Percentiles rank a stretch among this genome's conserved stretches.
Conservation (phyloP, 2,113 vertebrate genomes). For the Electrona antarctica region DNA sequence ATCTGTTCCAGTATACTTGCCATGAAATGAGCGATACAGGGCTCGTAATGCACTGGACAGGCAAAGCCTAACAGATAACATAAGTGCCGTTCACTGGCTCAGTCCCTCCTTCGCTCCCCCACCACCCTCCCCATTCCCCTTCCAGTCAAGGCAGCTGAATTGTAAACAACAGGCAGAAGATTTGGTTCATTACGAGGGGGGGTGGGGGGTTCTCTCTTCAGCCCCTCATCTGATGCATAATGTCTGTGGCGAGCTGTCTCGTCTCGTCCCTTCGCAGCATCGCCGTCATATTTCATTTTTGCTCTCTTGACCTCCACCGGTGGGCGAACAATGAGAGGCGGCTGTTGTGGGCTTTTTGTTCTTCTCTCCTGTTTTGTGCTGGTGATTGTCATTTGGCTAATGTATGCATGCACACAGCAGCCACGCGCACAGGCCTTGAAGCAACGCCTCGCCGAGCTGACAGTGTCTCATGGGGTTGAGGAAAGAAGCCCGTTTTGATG, state of each 20-base stretch:
- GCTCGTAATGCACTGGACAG: conserved; percentile 71
- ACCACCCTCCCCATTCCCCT: conserved; percentile 19
- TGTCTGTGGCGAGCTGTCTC: conserved; percentile 59
- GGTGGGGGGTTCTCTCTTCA: conserved; percentile 34
- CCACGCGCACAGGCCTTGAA: conserved; percentile 52
- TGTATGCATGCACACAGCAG: conserved; percentile 59
- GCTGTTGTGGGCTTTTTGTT: conserved; percentile 43
- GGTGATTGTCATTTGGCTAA: conserved; percentile 69
- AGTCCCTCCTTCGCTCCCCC: not conserved
- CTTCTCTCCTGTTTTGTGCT: conserved; percentile 47
- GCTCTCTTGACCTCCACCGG: conserved; percentile 61
- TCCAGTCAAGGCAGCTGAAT: conserved; percentile 53
- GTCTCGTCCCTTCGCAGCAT: conserved; percentile 37
- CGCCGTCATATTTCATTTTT: conserved; percentile 50
- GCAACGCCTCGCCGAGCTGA: conserved; percentile 52
- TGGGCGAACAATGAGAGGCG: conserved; percentile 36
- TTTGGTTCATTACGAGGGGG: conserved; percentile 54
- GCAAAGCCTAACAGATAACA: conserved; percentile 75
- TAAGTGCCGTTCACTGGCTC: conserved; percentile 35
- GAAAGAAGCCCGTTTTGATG: conserved; percentile 80
- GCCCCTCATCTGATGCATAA: conserved; percentile 50
- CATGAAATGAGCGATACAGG: conserved; percentile 74
- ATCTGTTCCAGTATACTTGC: conserved; percentile 76
- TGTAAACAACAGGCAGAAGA: conserved; percentile 58
- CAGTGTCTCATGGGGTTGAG: conserved; percentile 61